Conservation (phyloP, 1,140 invertebrate species). For the Drosophila arizonae region DNA sequence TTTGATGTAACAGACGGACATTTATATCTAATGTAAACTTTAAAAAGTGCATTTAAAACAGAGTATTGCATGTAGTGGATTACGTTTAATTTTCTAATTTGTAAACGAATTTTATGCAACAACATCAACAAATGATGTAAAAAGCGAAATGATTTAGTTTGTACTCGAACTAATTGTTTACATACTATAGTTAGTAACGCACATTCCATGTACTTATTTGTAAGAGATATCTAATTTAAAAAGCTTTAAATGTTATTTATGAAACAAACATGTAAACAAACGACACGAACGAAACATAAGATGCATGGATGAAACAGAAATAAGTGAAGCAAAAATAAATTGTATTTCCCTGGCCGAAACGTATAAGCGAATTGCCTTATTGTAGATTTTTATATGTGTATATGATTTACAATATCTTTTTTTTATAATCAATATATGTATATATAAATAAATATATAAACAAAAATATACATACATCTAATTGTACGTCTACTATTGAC, state of each 20-base stretch:
- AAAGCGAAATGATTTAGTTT: constrained; percentile 46
- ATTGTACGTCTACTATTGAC: constrained; percentile 26
- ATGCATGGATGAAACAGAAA: neutral
- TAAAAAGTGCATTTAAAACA: constrained; percentile 73
- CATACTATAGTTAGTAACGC: constrained; percentile 60
- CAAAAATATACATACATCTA: constrained; percentile 3
- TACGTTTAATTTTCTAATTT: constrained; percentile 31
- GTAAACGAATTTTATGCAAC: constrained; percentile 25
- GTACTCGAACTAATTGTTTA: constrained; percentile 28
- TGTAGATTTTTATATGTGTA: constrained; percentile 69
- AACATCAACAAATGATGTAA: constrained; percentile 10
- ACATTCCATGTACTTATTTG: constrained; percentile 69
- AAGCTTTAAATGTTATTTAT: constrained; percentile 33
- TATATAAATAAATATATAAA: constrained; percentile 29
- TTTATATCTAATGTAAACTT: constrained; percentile 70
- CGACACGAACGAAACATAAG: constrained; percentile 2
- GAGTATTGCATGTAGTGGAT: constrained; percentile 45
- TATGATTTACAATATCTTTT: constrained; percentile 50
- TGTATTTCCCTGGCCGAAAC: constrained; percentile 40
- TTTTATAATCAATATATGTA: constrained; percentile 19
- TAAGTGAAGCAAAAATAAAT: constrained; percentile 28
- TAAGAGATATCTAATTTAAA: constrained; percentile 61
- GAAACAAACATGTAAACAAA: neutral
- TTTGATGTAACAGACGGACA: constrained; percentile 54
- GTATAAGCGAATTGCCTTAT: constrained; percentile 57